phyloP scores from a whole-genome alignment of 2,113 vertebrate genomes.

The Phylloscopus trochiloides region DNA sequence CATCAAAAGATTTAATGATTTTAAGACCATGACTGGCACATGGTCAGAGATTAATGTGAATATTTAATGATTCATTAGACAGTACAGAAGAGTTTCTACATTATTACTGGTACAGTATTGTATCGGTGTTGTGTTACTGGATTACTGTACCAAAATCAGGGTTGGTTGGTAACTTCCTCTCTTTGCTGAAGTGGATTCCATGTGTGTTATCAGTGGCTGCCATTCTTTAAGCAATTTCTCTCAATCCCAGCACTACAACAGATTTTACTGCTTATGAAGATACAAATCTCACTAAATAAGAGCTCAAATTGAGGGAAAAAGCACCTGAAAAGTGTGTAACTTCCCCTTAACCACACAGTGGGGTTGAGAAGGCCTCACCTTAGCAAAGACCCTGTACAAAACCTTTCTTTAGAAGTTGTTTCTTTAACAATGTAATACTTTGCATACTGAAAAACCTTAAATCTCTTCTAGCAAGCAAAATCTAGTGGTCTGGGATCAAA shows the following conservation, averaged over 20 bases:
- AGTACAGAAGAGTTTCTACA: not conserved
- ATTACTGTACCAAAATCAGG: not conserved
- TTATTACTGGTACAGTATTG: not conserved
- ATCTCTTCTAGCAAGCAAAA: not conserved
- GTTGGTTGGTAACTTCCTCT: not conserved
- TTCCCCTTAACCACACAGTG: fast-evolving
- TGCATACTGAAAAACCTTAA: not conserved
- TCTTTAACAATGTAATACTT: not conserved
- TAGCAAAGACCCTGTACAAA: not conserved
- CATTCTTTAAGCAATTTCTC: not conserved
- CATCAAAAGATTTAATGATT: not conserved
- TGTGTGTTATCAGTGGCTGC: not conserved
- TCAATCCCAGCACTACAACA: not conserved
- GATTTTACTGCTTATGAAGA: not conserved
- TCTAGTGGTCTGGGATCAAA: not conserved
- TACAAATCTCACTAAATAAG: not conserved
- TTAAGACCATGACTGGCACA: not conserved
- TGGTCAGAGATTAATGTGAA: not conserved
- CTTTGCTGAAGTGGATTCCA: not conserved
- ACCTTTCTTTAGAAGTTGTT: not conserved
- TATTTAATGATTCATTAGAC: not conserved
- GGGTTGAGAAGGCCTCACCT: not conserved
- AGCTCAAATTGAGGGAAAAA: not conserved
- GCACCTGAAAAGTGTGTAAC: not conserved
- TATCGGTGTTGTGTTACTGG: not conserved